Evolutionary conservation across 1,140 invertebrate species (phyloP).

Genomic region (Drosophila subobscura): DNA sequence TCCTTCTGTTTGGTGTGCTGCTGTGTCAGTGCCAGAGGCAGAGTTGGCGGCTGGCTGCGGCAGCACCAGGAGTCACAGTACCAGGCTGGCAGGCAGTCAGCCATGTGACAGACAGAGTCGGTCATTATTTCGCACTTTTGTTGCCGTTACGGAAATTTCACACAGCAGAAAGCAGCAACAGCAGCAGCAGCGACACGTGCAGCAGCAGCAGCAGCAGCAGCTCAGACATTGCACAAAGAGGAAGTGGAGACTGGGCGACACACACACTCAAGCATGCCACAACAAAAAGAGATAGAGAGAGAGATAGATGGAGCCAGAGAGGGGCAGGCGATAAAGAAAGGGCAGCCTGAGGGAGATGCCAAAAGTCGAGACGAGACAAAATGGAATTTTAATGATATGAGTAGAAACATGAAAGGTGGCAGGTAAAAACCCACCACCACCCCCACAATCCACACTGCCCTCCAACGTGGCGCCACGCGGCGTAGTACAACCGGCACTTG

Average conservation of each 20-base stretch:
- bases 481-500: conserved; percentile 68
- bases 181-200: conserved; percentile 51
- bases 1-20: not conserved
- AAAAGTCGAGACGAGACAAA: conserved; percentile 51
- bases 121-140: conserved; percentile 66
- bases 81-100: conserved; percentile 47
- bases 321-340: not conserved
- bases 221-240: conserved; percentile 29
- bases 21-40: not conserved
- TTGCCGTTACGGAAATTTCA: conserved; percentile 61
- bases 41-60: conserved; percentile 4
- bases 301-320: conserved; percentile 15
- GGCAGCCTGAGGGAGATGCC: not conserved
- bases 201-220: conserved; percentile 15
- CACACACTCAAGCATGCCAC: conserved; percentile 46
- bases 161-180: conserved; percentile 30
- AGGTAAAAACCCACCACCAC: conserved; percentile 23
- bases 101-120: conserved; percentile 61
- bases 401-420: conserved; percentile 10
- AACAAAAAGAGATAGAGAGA: conserved; percentile 30
- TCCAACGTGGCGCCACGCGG: not conserved
- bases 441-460: not conserved
- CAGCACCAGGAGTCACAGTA: conserved; percentile 28
- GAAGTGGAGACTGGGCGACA: conserved; percentile 46
- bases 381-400: conserved; percentile 73